Percentiles rank a stretch among this genome's conserved stretches.
Evolutionary conservation across 2,797 vertebrate species (phyloP).

Genomic region (Micropoecilia bifurca): DNA sequence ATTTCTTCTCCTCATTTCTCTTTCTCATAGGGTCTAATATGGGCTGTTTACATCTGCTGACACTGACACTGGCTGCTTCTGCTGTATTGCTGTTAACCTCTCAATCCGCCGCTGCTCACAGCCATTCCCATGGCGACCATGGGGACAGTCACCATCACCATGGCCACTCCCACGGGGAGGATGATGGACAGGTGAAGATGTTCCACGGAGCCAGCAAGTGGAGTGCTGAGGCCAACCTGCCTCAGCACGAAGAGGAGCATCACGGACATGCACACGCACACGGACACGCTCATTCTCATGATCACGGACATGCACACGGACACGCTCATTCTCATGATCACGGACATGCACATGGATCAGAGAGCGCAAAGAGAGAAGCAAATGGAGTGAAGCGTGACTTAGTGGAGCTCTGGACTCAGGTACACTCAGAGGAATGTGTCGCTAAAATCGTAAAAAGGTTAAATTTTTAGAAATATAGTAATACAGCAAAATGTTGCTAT

Average conservation of each 20-base stretch:
- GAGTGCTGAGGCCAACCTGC: slow-evolving; percentile 81
- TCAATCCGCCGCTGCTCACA: slow-evolving; percentile 58
- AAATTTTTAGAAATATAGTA: too few species aligned
- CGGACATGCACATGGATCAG: slow-evolving; percentile 39
- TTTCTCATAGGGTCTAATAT: slow-evolving; percentile 47
- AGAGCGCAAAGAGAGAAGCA: slow-evolving; percentile 60
- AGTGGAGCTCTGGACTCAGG: slow-evolving; percentile 89
- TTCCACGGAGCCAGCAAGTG: slow-evolving; percentile 85
- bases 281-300: slow-evolving; percentile 2
- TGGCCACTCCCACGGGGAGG: slow-evolving; percentile 71
- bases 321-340: too few species aligned
- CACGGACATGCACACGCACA: slow-evolving; percentile 17
- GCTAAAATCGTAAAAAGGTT: neutral
- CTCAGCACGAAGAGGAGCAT: slow-evolving; percentile 53
- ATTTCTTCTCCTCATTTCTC: neutral
- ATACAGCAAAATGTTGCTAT: neutral
- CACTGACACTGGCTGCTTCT: slow-evolving; percentile 60
- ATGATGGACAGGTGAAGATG: slow-evolving; percentile 75
- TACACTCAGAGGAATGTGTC: slow-evolving; percentile 37
- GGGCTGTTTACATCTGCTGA: slow-evolving; percentile 60
- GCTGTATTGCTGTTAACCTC: slow-evolving; percentile 57
- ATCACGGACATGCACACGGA: slow-evolving; percentile 20
- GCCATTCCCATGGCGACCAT: slow-evolving; percentile 75
- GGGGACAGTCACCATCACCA: slow-evolving; percentile 70
- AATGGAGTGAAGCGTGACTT: slow-evolving; percentile 77